These are phyloP conservation scores for Clostera curtula DNA, from an alignment of 2,888 invertebrate genomes.

Conservation along the genomic window DNA sequence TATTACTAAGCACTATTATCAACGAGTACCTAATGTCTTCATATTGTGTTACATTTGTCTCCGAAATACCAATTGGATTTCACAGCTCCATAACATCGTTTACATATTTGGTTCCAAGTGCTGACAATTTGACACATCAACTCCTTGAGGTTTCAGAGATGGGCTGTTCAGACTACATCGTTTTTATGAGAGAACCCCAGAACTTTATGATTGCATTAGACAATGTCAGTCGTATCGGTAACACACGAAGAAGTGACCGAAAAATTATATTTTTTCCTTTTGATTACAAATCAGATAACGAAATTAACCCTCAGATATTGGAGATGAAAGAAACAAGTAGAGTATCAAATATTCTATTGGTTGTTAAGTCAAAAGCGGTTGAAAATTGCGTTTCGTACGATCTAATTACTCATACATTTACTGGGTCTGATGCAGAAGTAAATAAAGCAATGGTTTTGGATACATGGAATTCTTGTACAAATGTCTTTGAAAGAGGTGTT, in stretches of 20 bases:
- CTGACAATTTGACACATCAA: conserved; percentile 27
- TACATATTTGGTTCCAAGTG: conserved; percentile 30
- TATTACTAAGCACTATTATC: conserved; percentile 45
- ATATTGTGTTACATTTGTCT: conserved; percentile 48
- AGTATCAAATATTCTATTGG: conserved; percentile 47
- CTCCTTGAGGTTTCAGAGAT: conserved; percentile 49
- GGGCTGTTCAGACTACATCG: conserved; percentile 65
- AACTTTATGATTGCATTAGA: conserved; percentile 54
- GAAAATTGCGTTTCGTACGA: conserved; percentile 34
- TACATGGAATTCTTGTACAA: conserved; percentile 50
- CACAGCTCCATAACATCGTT: conserved; percentile 25
- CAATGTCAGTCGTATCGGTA: conserved; percentile 42
- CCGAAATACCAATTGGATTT: conserved; percentile 34
- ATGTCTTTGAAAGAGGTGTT: conserved; percentile 35
- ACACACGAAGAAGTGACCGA: conserved; percentile 56
- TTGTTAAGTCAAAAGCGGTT: conserved; percentile 20
- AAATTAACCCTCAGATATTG: conserved; percentile 31
- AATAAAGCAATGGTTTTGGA: conserved; percentile 44
- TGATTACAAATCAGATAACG: conserved; percentile 13
- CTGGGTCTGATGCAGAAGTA: conserved; percentile 36
- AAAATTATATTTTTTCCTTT: conserved; percentile 56
- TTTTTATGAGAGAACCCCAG: conserved; percentile 44
- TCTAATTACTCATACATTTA: conserved; percentile 56
- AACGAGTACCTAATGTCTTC: conserved; percentile 39
- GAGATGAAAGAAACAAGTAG: conserved; percentile 40